Evolutionary conservation across 2,113 vertebrate species (phyloP), one percentile per base, ranked within the genome.

Genomic region (Ophthalmotilapia sp.): DNA sequence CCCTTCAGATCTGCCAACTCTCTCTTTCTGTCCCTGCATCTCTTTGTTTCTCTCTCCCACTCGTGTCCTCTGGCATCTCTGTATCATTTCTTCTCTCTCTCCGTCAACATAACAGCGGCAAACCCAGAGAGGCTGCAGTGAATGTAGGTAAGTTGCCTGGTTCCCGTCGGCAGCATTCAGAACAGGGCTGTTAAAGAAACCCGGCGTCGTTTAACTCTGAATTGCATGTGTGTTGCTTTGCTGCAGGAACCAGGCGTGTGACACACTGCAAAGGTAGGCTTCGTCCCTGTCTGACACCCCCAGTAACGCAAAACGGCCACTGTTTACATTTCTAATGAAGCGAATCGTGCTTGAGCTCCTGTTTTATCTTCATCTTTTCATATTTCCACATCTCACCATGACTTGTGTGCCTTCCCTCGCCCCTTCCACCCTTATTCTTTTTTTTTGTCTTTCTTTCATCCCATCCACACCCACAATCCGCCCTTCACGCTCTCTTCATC

Each of bases 221-320:
- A 14, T 19, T 85, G 12, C 83, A 2, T 86, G 0, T 87, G 38
- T 91, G 15, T 68, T n/a, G 2, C 56, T 88, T 45, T 33, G 14
- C 5, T 88, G 77, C 82, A 96, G 96, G 95, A 58, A 81, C 80
- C 2, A 91, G 95, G 6, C 95, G 92, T n/a, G 96, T 96, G 87
- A 95, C 95, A 0, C 96, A 96, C 89, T 97, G 96, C 91, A 97
- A 96, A 97, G 96, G 96, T 97, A 97, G 89, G 92, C 91, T 89
- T 94, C 75, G 56, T 53, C 79, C 92, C 85, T 65, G 31, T 49
- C 26, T 2, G 45, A 31, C 45, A 19, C 70, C 45, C 75, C 62
- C 47, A 23, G n/a, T 4, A 33, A 21, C 26, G 3, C 7, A 14
- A 47, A 86, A 75, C 31, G 0, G 0, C 42, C 70, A 31, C 70